Conservation (phyloP, 2,113 vertebrate species). For the Perccottus glenii region DNA sequence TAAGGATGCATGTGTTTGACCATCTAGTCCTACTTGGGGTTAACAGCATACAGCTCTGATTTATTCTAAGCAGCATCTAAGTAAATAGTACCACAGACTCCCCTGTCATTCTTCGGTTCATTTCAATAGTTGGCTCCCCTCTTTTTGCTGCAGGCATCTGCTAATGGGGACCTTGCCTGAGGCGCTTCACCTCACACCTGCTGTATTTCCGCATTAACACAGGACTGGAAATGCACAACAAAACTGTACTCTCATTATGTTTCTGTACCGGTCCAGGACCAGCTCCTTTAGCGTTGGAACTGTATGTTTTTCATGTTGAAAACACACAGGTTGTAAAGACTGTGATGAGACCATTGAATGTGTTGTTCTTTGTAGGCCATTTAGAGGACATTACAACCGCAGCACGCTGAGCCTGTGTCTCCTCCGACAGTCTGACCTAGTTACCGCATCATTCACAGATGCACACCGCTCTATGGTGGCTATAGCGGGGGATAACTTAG, state of each 20-base stretch:
- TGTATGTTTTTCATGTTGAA: slow-evolving; percentile 3
- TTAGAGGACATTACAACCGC: slow-evolving; percentile 32
- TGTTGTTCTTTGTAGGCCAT: slow-evolving; percentile 27
- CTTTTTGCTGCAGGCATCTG: slow-evolving; percentile 63
- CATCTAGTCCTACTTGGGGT: slow-evolving; percentile 21
- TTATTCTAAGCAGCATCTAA: slow-evolving; percentile 41
- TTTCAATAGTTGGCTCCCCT: slow-evolving; percentile 33
- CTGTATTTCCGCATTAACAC: slow-evolving; percentile 31
- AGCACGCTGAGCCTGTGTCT: slow-evolving; percentile 25
- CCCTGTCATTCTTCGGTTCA: slow-evolving; percentile 48
- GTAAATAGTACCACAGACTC: slow-evolving; percentile 32
- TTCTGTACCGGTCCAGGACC: slow-evolving; percentile 4
- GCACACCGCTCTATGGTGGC: slow-evolving; percentile 24
- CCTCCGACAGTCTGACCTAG: slow-evolving; percentile 54
- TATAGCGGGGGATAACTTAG: slow-evolving; percentile 40
- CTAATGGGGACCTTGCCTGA: slow-evolving; percentile 67
- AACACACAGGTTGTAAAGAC: slow-evolving; percentile 26
- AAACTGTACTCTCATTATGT: slow-evolving; percentile 34
- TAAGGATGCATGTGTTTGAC: slow-evolving; percentile 22
- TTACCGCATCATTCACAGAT: slow-evolving; percentile 42
- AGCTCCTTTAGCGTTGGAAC: neutral
- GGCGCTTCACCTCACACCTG: slow-evolving; percentile 52
- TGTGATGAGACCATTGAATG: slow-evolving; percentile 19
- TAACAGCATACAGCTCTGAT: slow-evolving; percentile 36
- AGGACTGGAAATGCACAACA: slow-evolving; percentile 35